A percentile compares a stretch with the other conserved stretches of the same genome.
Evolutionary conservation across 1,140 invertebrate genomes (phyloP).

Genomic region (Dryas iulia): DNA sequence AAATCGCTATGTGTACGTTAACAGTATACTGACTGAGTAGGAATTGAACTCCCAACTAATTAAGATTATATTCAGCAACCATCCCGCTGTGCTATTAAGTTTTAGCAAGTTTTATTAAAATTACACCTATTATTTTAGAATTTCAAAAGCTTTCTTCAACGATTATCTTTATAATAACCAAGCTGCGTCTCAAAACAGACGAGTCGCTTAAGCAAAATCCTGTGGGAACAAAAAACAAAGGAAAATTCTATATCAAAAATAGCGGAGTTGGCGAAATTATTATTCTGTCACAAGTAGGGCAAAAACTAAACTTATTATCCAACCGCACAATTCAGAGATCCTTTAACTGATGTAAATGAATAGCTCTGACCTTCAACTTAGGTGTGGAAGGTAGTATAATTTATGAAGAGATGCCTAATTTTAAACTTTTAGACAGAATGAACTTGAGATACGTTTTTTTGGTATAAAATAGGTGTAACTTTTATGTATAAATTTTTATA

Average conservation of each 20-base stretch:
- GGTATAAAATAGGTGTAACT: neutral
- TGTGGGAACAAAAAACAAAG: neutral
- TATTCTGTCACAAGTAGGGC: neutral
- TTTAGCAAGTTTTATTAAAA: no score
- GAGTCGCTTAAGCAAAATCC: neutral
- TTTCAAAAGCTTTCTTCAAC: neutral
- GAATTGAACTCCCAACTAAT: no score
- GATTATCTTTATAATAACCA: neutral
- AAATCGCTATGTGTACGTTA: no score
- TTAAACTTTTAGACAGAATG: neutral
- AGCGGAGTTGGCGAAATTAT: neutral
- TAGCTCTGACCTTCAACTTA: neutral
- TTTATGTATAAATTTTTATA: no score
- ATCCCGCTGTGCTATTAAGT: no score
- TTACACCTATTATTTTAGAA: neutral
- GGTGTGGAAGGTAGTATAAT: neutral
- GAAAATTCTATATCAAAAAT: neutral
- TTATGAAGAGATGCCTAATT: neutral
- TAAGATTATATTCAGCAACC: no score
- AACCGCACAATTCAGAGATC: neutral
- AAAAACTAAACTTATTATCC: neutral
- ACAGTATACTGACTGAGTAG: no score
- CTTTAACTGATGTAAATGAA: neutral
- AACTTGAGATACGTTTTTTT: neutral
- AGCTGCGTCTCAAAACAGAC: neutral